Base-by-base conservation (phyloP, 2,113 vertebrate genomes). In the Dromas ardeola region DNA sequence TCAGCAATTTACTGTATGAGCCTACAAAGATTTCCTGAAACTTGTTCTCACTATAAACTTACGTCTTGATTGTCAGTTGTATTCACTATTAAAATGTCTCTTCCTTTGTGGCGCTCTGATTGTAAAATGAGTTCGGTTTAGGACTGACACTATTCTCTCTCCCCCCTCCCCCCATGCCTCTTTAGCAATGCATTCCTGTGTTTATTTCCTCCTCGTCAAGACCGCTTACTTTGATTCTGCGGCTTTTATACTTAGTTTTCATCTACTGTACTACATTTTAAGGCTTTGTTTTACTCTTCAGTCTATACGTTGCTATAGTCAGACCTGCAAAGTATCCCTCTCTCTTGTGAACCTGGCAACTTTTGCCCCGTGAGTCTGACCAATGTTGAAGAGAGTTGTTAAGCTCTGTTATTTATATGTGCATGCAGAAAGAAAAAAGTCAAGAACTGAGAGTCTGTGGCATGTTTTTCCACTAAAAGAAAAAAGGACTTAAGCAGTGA, bases 101-200 rank as follows among this genome's bases (percentile, higher is more conserved):
- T 88, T 58, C 56, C 43, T 95, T 95, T 85, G 91, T 94, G 55
- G 15, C 40, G 22, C 47, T 72, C 86, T 96, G 94, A 94, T 93
- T 95, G 85, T 93, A 91, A 90, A 87, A 97, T 30, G 38, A 82
- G 91, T 85, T 96, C 84, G 17, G 69, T 0, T 91, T 56, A 81
- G 43, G 21, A 69, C 45, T 85, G 62, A 67, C 2, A 0, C 13
- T 36, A 10, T 71, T 70, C 11, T 86, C 45, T 58, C 19, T 23
- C 7, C 18, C 11, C 32, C 9, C 18, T 66, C 19, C 5, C 32
- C 11, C 26, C 13, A 3, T 77, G 23, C n/a, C 26, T 81, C 55
- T 79, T 78, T n/a, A 78, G 71, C 53, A 86, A 7, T 58, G 36
- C 40, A 53, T 50, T 88, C 66, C 63, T 73, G 22, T 95, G 53